Evolutionary conservation across 2,113 vertebrate species (phyloP).

Genomic region (Lonchura striata): DNA sequence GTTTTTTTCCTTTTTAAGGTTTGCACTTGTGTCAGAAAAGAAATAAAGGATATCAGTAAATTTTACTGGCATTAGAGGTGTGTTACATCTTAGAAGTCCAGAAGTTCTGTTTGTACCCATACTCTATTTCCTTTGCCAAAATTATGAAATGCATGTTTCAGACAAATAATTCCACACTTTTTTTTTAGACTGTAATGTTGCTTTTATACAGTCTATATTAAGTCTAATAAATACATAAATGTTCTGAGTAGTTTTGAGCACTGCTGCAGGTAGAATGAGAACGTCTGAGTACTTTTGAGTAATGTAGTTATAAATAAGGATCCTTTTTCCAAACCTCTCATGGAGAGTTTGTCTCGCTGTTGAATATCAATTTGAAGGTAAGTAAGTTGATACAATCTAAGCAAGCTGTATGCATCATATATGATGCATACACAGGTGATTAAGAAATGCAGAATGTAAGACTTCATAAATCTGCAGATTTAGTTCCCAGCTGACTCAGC

Average conservation of each 20-base stretch:
- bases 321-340: background rate
- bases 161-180: background rate
- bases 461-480: background rate
- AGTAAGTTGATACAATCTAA: background rate
- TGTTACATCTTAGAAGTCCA: background rate
- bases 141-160: background rate
- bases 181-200: background rate
- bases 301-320: background rate
- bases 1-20: background rate
- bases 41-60: background rate
- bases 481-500: background rate
- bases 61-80: background rate
- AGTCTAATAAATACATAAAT: background rate
- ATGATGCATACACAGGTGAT: background rate
- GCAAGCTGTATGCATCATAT: background rate
- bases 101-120: background rate
- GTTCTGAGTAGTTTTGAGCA: background rate
- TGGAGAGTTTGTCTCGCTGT: background rate
- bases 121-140: background rate
- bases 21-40: background rate
- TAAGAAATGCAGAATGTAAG: background rate
- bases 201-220: background rate
- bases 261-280: background rate
- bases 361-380: background rate
- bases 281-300: background rate